Evolutionary conservation across 1,140 invertebrate species (phyloP).

Genomic region (Pogonus chalceus): DNA sequence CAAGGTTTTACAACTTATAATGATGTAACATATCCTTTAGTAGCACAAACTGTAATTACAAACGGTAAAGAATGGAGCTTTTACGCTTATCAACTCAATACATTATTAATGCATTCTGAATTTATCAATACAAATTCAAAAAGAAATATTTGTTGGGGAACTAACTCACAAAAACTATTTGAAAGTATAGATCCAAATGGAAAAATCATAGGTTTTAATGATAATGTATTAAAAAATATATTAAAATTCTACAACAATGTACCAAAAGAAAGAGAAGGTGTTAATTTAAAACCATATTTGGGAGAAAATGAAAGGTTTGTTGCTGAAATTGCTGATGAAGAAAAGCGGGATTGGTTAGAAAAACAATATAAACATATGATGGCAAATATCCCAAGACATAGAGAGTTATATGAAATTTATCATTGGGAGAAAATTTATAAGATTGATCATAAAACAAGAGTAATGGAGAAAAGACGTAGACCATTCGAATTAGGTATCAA

Average conservation of each 20-base stretch:
- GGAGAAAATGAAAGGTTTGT: slow-evolving; percentile 43
- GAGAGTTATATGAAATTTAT: slow-evolving; percentile 53
- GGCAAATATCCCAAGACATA: slow-evolving; percentile 50
- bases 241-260: slow-evolving; percentile 65
- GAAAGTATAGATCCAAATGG: slow-evolving; percentile 56
- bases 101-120: slow-evolving; percentile 53
- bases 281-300: slow-evolving; percentile 67
- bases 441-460: slow-evolving; percentile 52
- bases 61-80: slow-evolving; percentile 78
- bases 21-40: slow-evolving; percentile 80
- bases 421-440: slow-evolving; percentile 71
- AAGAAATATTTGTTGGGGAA: slow-evolving; percentile 75
- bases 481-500: slow-evolving; percentile 54
- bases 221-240: slow-evolving; percentile 62
- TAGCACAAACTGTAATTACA: slow-evolving; percentile 73
- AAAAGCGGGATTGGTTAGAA: slow-evolving; percentile 58
- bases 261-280: slow-evolving; percentile 47
- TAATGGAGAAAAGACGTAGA: slow-evolving; percentile 52
- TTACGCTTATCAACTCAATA: slow-evolving; percentile 83
- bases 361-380: slow-evolving; percentile 54
- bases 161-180: slow-evolving; percentile 59
- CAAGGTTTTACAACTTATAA: slow-evolving; percentile 81
- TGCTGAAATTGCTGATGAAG: slow-evolving; percentile 55
- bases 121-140: slow-evolving; percentile 51
- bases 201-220: slow-evolving; percentile 69